Percentiles rank a stretch among this genome's conserved stretches.
phyloP scores from a whole-genome alignment of 2,113 vertebrate species.

The Tragelaphus buxtoni region DNA sequence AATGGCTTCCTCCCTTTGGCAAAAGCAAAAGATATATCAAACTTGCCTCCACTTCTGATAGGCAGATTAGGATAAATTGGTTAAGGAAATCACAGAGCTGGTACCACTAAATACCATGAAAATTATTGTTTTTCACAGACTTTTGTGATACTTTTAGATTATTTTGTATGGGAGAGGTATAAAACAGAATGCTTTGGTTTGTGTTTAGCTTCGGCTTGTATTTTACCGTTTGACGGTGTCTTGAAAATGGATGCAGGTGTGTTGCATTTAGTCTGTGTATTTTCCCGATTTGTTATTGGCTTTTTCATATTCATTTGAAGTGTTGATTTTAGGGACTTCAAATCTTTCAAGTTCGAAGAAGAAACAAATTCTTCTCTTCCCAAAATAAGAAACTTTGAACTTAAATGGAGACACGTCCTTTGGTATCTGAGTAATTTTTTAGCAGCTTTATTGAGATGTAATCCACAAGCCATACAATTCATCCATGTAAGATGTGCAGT shows the following conservation, averaged over 20 bases:
- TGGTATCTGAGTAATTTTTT: background rate
- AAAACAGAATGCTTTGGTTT: background rate
- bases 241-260: background rate
- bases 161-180: background rate
- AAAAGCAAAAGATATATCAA: constrained; percentile 78
- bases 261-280: background rate
- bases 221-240: background rate
- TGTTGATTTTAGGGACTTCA: background rate
- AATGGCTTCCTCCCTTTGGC: constrained; percentile 87
- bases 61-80: constrained; percentile 71
- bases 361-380: background rate
- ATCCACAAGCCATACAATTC: background rate
- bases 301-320: background rate
- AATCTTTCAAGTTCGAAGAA: background rate
- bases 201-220: background rate
- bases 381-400: background rate
- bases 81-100: background rate
- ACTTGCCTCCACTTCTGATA: constrained; percentile 64
- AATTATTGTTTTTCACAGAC: constrained; percentile 50
- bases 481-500: background rate
- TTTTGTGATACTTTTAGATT: background rate
- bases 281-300: background rate
- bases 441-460: background rate
- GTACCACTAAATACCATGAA: constrained; percentile 35
- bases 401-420: background rate